These are phyloP conservation scores for Flabesymbios commensalis DNA, from an alignment of 2,888 invertebrate species.

Conservation along the genomic window DNA sequence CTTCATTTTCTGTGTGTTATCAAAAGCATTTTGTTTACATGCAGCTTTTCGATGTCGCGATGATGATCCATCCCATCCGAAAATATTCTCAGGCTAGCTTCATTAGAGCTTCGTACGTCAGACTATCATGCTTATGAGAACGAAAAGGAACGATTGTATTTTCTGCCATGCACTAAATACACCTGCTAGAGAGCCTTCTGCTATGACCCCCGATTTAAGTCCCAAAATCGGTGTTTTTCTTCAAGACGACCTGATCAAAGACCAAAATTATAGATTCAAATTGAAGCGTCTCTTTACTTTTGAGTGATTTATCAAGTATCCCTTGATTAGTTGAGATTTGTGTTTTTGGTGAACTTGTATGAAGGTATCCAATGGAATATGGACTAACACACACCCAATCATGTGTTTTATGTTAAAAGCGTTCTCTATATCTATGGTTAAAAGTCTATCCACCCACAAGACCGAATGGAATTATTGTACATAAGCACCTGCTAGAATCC, in stretches of 20 bases:
- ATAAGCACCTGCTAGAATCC: not conserved
- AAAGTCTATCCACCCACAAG: conserved; percentile 27
- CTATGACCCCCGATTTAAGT: conserved; percentile 31
- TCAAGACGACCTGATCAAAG: conserved; percentile 33
- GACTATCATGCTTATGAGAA: conserved; percentile 27
- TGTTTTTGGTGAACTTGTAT: conserved; percentile 22
- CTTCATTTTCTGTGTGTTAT: too few species aligned
- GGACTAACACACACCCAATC: conserved; percentile 8
- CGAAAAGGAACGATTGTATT: conserved; percentile 13
- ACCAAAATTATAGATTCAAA: conserved; percentile 13
- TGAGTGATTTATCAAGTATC: conserved; percentile 12
- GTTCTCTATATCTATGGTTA: too few species aligned
- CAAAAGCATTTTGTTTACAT: too few species aligned
- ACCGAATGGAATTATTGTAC: not conserved
- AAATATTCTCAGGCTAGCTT: conserved; percentile 21
- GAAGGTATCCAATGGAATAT: conserved; percentile 18
- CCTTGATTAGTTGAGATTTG: conserved; percentile 17
- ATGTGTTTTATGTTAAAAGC: too few species aligned
- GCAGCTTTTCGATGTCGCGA: not conserved
- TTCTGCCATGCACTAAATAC: conserved; percentile 23
- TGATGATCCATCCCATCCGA: conserved; percentile 3
- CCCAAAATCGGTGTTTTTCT: conserved; percentile 14
- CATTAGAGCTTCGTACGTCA: conserved; percentile 31
- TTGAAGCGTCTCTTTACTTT: conserved; percentile 15
- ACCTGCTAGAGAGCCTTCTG: conserved; percentile 27